These are phyloP conservation scores for Andrena camellia DNA, from an alignment of 2,888 invertebrate species.

Conservation along the genomic window DNA sequence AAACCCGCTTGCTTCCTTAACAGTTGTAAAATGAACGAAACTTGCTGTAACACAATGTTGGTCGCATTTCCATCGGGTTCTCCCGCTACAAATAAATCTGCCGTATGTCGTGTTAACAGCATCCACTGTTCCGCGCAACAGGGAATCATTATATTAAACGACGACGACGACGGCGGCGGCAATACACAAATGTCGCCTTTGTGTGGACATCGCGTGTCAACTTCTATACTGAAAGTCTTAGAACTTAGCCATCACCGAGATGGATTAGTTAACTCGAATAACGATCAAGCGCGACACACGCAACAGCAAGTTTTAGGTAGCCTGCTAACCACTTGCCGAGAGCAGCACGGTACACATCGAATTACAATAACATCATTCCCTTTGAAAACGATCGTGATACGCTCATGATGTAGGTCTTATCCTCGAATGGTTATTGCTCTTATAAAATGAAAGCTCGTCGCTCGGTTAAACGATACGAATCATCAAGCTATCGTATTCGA, in stretches of 20 bases:
- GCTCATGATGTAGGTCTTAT: background rate
- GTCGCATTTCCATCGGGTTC: background rate
- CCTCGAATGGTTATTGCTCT: slow-evolving; percentile 21
- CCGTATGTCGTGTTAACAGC: slow-evolving; percentile 29
- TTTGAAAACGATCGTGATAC: slow-evolving; percentile 16
- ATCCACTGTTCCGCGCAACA: slow-evolving; percentile 20
- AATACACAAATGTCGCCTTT: background rate
- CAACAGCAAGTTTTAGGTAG: slow-evolving; percentile 42
- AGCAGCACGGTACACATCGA: slow-evolving; percentile 2
- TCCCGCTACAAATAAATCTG: slow-evolving; percentile 29
- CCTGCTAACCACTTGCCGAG: slow-evolving; percentile 28
- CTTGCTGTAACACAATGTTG: slow-evolving; percentile 20
- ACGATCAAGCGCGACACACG: slow-evolving; percentile 20
- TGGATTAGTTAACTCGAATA: slow-evolving; percentile 13
- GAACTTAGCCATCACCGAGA: slow-evolving; percentile 18
- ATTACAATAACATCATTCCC: slow-evolving; percentile 11
- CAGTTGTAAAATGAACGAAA: slow-evolving; percentile 30
- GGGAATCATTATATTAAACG: slow-evolving; percentile 27
- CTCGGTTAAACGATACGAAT: background rate
- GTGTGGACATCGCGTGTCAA: slow-evolving; percentile 5
- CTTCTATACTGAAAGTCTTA: slow-evolving; percentile 4
- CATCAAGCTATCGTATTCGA: background rate
- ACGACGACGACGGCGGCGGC: slow-evolving; percentile 1
- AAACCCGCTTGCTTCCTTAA: slow-evolving; percentile 18
- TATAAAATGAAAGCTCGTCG: slow-evolving; percentile 10